These are phyloP conservation scores for Isoperla grammatica DNA, from an alignment of 2,888 invertebrate genomes.

Conservation along the genomic window DNA sequence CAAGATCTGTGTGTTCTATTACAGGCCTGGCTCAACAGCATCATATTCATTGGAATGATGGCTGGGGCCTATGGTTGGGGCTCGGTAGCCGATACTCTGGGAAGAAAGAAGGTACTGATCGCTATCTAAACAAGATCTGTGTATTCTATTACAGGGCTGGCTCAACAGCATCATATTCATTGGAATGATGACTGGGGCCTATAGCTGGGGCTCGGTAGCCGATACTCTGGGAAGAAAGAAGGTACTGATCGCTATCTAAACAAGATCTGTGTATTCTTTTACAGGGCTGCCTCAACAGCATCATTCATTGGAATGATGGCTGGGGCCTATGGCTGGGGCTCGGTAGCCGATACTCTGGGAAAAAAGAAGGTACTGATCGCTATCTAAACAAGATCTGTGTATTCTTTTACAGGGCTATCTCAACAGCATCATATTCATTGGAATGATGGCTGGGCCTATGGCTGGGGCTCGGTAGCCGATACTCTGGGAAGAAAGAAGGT, in stretches of 20 bases:
- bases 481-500: slow-evolving; percentile 81
- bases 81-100: slow-evolving; percentile 81
- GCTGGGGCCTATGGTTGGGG: slow-evolving; percentile 92
- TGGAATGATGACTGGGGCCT: slow-evolving; percentile 93
- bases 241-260: slow-evolving; percentile 84
- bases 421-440: slow-evolving; percentile 61
- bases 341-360: slow-evolving; percentile 82
- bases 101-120: slow-evolving; percentile 81
- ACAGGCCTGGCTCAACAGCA: slow-evolving; percentile 61
- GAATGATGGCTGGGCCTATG: slow-evolving; percentile 95
- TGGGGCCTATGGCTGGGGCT: slow-evolving; percentile 90
- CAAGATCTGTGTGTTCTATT: no score
- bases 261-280: no score
- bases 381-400: no score
- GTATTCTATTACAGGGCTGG: no score
- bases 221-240: slow-evolving; percentile 83
- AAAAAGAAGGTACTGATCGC: slow-evolving; percentile 82
- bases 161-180: slow-evolving; percentile 60
- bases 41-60: slow-evolving; percentile 74
- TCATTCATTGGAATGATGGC: slow-evolving; percentile 78
- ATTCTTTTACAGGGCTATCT: slow-evolving; percentile 52
- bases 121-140: no score
- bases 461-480: slow-evolving; percentile 90
- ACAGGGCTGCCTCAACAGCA: slow-evolving; percentile 61
- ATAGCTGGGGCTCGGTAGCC: slow-evolving; percentile 87